Percentiles rank a stretch among this genome's conserved stretches.
These are phyloP conservation scores for Gallinago undulata DNA, from an alignment of 2,113 vertebrate genomes.

Conservation along the genomic window DNA sequence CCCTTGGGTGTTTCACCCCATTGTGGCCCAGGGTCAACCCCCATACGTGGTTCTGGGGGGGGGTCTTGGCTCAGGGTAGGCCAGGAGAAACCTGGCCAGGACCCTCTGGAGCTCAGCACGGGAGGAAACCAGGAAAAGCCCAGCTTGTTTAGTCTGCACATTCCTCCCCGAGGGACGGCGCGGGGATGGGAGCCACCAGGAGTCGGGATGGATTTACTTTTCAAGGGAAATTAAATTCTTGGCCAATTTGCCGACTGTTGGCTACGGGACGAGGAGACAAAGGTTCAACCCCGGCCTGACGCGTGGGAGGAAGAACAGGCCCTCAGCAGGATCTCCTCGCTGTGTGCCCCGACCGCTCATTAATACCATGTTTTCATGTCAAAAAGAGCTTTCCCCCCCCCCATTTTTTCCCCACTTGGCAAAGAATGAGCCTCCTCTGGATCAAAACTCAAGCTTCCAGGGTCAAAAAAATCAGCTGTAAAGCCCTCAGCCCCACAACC, in stretches of 20 bases:
- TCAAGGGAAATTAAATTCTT: background rate
- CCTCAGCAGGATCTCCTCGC: background rate
- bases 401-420: background rate
- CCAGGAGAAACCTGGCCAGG: fast-evolving
- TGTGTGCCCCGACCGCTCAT: background rate
- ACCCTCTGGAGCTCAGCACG: fast-evolving
- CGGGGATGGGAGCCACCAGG: background rate
- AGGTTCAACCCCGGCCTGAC: background rate
- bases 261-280: background rate
- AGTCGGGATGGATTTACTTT: background rate
- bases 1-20: fast-evolving
- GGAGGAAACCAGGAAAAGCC: background rate
- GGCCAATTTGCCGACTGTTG: background rate
- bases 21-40: fast-evolving
- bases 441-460: background rate
- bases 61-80: background rate
- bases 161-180: background rate
- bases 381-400: background rate
- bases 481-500: background rate
- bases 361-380: too few relatives aligned
- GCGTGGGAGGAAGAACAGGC: fast-evolving
- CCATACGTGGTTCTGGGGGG: fast-evolving
- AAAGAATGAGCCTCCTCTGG: background rate
- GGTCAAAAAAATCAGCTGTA: background rate
- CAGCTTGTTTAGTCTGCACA: conserved; percentile 12